Conservation (phyloP, 37 sponge, comb jelly and placozoan genomes). For the Crambe crambe region DNA sequence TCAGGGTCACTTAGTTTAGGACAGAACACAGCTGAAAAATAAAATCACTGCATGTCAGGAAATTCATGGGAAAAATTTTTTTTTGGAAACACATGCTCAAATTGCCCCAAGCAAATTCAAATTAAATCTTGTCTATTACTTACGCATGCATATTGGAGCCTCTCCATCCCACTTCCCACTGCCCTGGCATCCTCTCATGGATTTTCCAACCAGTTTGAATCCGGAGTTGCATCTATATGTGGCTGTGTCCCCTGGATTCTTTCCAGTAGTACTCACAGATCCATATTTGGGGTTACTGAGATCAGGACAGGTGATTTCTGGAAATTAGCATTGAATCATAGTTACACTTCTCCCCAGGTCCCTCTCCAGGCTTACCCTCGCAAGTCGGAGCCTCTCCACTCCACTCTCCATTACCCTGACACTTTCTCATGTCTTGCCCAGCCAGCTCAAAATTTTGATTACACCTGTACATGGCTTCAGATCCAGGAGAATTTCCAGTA, state of each 20-base stretch:
- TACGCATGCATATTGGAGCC: conserved; percentile 40
- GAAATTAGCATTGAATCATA: not conserved
- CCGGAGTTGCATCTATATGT: conserved; percentile 58
- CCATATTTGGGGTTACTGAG: conserved; percentile 35
- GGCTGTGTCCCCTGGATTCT: conserved; percentile 12
- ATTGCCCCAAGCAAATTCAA: no score
- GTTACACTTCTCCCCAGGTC: not conserved
- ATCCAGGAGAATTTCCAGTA: conserved; percentile 18
- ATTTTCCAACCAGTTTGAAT: conserved; percentile 35
- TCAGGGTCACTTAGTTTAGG: conserved; percentile 11
- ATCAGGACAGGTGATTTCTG: conserved; percentile 16
- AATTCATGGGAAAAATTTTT: no score
- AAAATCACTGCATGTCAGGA: not conserved
- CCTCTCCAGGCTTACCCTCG: conserved; percentile 22
- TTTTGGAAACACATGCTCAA: no score
- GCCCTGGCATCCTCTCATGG: conserved; percentile 18
- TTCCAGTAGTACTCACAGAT: not conserved
- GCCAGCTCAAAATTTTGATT: conserved; percentile 38
- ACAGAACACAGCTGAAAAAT: conserved; percentile 32
- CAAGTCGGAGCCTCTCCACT: conserved; percentile 53
- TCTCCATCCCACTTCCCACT: conserved; percentile 48
- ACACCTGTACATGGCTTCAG: conserved; percentile 28
- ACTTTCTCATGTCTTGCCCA: conserved; percentile 21
- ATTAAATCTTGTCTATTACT: not conserved
- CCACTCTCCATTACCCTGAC: conserved; percentile 61